Conservation (phyloP, 1,140 invertebrate species). For the Drosophila melanica region DNA sequence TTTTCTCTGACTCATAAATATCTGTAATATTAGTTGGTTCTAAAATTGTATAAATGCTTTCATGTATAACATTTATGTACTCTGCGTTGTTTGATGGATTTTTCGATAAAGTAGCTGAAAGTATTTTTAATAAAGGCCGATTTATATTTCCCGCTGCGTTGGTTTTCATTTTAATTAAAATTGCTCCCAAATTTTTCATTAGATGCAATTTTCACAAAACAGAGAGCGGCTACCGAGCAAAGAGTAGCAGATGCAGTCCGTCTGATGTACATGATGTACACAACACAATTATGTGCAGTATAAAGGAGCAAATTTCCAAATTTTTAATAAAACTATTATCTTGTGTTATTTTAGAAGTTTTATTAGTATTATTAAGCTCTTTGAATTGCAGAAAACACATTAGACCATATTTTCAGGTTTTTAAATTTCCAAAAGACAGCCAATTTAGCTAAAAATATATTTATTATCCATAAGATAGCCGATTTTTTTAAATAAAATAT, state of each 20-base stretch:
- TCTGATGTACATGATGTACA: neutral
- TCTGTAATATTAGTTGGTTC: neutral
- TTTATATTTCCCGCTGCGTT: neutral
- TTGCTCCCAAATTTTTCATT: constrained; percentile 55
- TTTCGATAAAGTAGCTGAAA: constrained; percentile 1
- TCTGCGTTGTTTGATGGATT: neutral
- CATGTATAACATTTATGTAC: neutral
- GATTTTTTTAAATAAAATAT: no score
- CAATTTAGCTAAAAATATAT: no score
- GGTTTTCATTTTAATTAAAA: constrained; percentile 53
- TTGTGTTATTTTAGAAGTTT: no score
- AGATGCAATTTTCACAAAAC: constrained; percentile 31
- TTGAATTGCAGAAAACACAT: no score
- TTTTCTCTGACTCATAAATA: constrained; percentile 1
- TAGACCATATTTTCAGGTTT: no score
- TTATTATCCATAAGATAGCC: no score
- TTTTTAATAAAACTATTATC: no score
- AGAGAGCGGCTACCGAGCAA: neutral
- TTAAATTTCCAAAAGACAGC: no score
- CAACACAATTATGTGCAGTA: neutral
- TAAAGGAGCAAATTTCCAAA: neutral
- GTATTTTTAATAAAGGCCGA: constrained; percentile 39
- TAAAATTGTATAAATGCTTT: neutral
- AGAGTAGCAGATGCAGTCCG: neutral
- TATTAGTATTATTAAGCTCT: no score